A percentile compares a stretch with the other conserved stretches of the same genome.
These are phyloP conservation scores for Agrilus cyanescens DNA, from an alignment of 2,888 invertebrate genomes.

Conservation along the genomic window DNA sequence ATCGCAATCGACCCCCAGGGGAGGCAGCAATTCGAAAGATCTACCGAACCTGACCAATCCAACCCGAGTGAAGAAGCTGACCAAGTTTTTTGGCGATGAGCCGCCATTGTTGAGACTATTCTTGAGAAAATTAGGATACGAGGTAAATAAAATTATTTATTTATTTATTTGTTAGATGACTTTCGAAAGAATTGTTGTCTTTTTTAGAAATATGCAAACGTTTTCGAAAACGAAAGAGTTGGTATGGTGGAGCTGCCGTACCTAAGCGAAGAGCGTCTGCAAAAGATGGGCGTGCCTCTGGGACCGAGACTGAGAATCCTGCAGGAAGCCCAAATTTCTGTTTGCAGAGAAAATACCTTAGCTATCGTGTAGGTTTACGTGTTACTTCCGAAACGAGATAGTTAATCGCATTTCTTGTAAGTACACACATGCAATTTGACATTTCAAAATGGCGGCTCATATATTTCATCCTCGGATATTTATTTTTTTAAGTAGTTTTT, in stretches of 20 bases:
- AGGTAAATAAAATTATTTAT: slow-evolving; percentile 44
- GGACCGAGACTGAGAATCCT: slow-evolving; percentile 80
- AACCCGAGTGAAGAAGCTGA: slow-evolving; percentile 73
- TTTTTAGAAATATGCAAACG: slow-evolving; percentile 71
- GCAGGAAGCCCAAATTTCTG: slow-evolving; percentile 67
- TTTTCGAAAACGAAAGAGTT: slow-evolving; percentile 75
- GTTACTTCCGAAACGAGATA: neutral
- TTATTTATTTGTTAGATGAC: neutral
- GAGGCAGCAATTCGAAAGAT: slow-evolving; percentile 40
- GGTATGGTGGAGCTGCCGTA: slow-evolving; percentile 87
- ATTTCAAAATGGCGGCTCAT: too few species aligned
- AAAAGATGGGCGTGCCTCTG: slow-evolving; percentile 81
- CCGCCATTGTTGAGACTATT: slow-evolving; percentile 82
- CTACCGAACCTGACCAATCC: slow-evolving; percentile 73
- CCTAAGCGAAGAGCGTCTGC: slow-evolving; percentile 75
- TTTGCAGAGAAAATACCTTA: slow-evolving; percentile 49
- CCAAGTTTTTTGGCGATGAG: slow-evolving; percentile 90
- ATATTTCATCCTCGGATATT: too few species aligned
- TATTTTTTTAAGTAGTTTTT: too few species aligned
- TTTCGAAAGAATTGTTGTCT: slow-evolving; percentile 14
- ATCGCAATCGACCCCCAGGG: slow-evolving; percentile 55
- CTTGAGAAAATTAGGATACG: slow-evolving; percentile 82
- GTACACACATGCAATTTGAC: too few species aligned
- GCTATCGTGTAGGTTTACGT: slow-evolving; percentile 47
- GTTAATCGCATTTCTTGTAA: neutral